Conservation (phyloP, 2,888 invertebrate genomes). For the Salpingus planirostris region DNA sequence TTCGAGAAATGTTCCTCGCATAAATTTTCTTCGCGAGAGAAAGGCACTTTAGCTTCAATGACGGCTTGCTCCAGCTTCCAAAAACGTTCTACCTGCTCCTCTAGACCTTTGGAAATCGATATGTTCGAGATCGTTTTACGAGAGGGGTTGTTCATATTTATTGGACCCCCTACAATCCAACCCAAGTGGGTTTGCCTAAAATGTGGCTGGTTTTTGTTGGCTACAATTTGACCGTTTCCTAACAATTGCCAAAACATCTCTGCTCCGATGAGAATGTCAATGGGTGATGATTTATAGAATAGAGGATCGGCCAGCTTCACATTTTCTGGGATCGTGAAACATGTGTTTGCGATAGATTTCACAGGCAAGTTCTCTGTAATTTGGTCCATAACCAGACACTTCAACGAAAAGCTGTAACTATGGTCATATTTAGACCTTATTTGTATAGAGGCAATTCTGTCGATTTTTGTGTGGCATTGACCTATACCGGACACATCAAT, state of each 20-base stretch:
- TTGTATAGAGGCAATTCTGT: background rate
- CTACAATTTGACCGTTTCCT: background rate
- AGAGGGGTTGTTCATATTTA: background rate
- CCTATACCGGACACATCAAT: background rate
- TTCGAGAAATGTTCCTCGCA: constrained; percentile 1
- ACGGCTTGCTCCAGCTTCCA: background rate
- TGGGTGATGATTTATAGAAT: background rate
- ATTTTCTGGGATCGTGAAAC: background rate
- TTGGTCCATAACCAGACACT: constrained; percentile 1
- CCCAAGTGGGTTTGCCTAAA: constrained; percentile 1
- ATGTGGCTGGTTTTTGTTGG: background rate
- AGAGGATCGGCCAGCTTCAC: background rate
- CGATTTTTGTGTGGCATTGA: background rate
- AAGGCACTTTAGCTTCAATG: background rate
- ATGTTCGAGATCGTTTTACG: background rate
- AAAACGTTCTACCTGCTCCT: constrained; percentile 1
- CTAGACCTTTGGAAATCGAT: background rate
- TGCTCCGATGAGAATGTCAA: constrained; percentile 1
- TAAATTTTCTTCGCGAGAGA: background rate
- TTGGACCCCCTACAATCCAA: constrained; percentile 1
- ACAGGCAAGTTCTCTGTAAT: constrained; percentile 1
- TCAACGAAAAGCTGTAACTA: background rate
- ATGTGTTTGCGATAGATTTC: background rate
- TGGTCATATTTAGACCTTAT: background rate
- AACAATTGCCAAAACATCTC: background rate